Conservation (phyloP, 2,888 invertebrate genomes). For the Drosophila paracracens region DNA sequence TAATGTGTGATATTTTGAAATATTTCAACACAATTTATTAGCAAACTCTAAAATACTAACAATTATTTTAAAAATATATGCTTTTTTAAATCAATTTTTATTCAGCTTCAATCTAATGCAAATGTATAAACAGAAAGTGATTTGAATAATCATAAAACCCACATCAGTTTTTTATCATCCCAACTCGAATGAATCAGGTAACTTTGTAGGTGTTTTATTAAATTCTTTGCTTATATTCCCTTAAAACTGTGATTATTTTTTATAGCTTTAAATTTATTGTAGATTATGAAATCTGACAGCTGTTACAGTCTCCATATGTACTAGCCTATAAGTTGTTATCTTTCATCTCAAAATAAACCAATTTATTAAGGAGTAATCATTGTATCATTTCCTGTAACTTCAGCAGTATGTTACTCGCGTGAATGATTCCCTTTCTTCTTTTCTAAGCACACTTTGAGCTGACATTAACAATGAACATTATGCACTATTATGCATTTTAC, state of each 20-base stretch:
- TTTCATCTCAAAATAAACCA: slow-evolving; percentile 17
- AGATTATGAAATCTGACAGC: slow-evolving; percentile 8
- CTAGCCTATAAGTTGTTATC: slow-evolving; percentile 10
- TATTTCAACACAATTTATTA: neutral
- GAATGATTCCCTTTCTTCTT: neutral
- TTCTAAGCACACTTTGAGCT: slow-evolving; percentile 23
- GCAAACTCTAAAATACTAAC: neutral
- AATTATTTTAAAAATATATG: neutral
- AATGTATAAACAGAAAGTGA: neutral
- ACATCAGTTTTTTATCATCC: neutral
- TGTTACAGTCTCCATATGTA: slow-evolving; percentile 15
- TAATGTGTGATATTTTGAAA: neutral
- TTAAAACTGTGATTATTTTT: neutral
- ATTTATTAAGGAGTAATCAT: slow-evolving; percentile 18
- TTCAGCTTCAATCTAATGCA: neutral
- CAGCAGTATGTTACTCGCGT: slow-evolving; percentile 34
- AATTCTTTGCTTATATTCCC: neutral
- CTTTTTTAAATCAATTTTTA: neutral
- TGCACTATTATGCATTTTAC: slow-evolving; percentile 59
- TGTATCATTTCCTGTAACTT: neutral
- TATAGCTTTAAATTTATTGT: neutral
- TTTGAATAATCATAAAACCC: neutral
- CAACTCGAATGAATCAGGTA: neutral
- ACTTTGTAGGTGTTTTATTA: neutral
- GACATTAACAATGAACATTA: slow-evolving; percentile 58